phyloP scores from a whole-genome alignment of 92 coral and sea anemone species.

The Heteractis magnifica region DNA sequence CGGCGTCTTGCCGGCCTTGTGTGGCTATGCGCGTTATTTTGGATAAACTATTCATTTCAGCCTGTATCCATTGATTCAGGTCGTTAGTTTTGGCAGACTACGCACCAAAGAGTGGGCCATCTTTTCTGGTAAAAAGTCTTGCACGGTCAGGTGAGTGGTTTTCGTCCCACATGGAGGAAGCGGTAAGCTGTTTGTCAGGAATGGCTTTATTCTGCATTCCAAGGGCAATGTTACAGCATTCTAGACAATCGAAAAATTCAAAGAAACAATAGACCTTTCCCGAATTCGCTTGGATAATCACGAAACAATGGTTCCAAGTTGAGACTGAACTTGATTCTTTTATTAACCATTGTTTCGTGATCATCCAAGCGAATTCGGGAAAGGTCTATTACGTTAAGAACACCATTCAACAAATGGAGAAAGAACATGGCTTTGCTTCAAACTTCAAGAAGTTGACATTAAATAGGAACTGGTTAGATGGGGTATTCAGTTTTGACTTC shows the following conservation, averaged over 20 bases:
- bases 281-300: no score
- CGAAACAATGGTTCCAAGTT: no score
- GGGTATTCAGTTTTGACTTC: no score
- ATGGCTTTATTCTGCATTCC: constrained; percentile 25
- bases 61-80: constrained; percentile 32
- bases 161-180: constrained; percentile 24
- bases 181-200: constrained; percentile 19
- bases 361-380: no score
- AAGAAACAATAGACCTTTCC: no score
- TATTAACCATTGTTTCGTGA: no score
- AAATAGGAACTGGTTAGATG: no score
- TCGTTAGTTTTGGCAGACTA: constrained; percentile 6
- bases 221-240: constrained; percentile 8
- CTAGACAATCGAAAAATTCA: background rate
- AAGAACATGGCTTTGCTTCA: no score
- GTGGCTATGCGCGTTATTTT: constrained; percentile 22
- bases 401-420: no score
- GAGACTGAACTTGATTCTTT: no score
- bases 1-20: constrained; percentile 14
- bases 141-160: constrained; percentile 19
- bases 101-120: constrained; percentile 9
- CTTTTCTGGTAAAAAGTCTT: constrained; percentile 1
- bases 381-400: no score
- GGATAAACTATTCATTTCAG: constrained; percentile 6
- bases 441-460: no score